phyloP scores from a whole-genome alignment of 2,113 vertebrate species.

The Xenopus borealis region DNA sequence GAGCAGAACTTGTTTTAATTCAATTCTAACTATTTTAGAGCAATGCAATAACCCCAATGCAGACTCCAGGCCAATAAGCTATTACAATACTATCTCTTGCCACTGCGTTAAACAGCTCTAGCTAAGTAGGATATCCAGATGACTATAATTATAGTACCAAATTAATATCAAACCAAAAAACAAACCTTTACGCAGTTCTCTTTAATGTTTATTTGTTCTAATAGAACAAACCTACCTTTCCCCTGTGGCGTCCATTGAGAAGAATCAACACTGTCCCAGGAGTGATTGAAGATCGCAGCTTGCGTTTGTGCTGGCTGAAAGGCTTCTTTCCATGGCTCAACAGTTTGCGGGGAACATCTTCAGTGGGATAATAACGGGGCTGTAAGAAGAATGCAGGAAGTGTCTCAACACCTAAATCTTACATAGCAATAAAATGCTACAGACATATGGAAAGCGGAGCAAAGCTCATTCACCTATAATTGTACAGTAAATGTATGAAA shows the following conservation, averaged over 20 bases:
- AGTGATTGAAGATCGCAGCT: slow-evolving; percentile 80
- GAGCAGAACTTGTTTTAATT: too few species aligned
- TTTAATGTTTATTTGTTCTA: too few species aligned
- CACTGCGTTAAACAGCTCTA: too few species aligned
- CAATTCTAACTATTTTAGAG: too few species aligned
- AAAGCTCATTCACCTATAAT: neutral
- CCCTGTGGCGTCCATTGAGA: slow-evolving; percentile 90
- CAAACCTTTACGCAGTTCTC: too few species aligned
- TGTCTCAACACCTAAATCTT: neutral
- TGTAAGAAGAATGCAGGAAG: slow-evolving; percentile 46
- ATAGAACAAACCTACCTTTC: slow-evolving; percentile 73
- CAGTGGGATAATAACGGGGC: slow-evolving; percentile 96
- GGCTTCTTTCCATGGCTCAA: slow-evolving; percentile 90
- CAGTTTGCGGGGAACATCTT: slow-evolving; percentile 89
- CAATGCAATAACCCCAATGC: too few species aligned
- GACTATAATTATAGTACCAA: too few species aligned
- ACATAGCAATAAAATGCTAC: neutral
- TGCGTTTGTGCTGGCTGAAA: slow-evolving; percentile 85
- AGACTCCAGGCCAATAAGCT: too few species aligned
- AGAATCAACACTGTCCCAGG: slow-evolving; percentile 90
- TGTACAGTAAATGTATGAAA: too few species aligned
- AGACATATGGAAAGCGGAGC: neutral
- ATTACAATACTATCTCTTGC: too few species aligned
- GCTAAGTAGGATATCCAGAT: too few species aligned
- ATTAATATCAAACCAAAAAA: too few species aligned